Percentiles rank a stretch among this genome's conserved stretches.
These are phyloP conservation scores for Phenganax marumi DNA, from an alignment of 92 coral and sea anemone genomes.

Conservation along the genomic window DNA sequence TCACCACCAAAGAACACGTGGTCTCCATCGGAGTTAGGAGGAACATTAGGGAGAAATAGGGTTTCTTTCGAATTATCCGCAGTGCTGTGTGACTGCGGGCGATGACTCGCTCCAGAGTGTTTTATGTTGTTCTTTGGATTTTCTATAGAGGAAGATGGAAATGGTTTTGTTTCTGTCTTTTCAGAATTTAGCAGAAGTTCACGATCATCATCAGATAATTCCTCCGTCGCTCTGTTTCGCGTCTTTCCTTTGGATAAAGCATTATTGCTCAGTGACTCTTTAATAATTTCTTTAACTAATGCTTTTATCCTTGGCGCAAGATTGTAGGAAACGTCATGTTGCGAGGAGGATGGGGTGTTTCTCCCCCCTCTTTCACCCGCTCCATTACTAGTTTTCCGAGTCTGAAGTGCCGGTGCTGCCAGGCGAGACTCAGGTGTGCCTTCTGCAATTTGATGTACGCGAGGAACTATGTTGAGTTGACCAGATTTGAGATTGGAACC, in stretches of 20 bases:
- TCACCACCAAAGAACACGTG: constrained; percentile 16
- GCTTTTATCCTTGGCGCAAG: not conserved
- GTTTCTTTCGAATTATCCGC: constrained; percentile 24
- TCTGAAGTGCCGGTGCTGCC: not conserved
- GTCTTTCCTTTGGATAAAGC: not conserved
- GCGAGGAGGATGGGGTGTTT: not conserved
- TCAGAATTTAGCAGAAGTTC: constrained; percentile 31
- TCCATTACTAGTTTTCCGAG: not conserved
- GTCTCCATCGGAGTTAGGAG: constrained; percentile 19
- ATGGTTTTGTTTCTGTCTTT: constrained; percentile 30
- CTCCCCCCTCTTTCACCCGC: not conserved
- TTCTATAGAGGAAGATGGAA: not conserved
- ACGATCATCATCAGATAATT: constrained; percentile 22
- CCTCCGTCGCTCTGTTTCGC: constrained; percentile 1
- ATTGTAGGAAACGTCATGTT: not conserved
- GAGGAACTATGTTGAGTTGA: not conserved
- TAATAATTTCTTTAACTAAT: not conserved
- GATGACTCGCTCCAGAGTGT: not conserved
- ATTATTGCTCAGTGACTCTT: not conserved
- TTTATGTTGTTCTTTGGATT: not conserved
- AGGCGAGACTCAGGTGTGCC: not conserved
- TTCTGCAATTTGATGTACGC: constrained; percentile 18
- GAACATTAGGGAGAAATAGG: constrained; percentile 26
- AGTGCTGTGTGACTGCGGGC: not conserved
- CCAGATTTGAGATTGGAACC: not conserved